Evolutionary conservation across 1,140 invertebrate species (phyloP).

Genomic region (silkworm (Bombyx mori)): DNA sequence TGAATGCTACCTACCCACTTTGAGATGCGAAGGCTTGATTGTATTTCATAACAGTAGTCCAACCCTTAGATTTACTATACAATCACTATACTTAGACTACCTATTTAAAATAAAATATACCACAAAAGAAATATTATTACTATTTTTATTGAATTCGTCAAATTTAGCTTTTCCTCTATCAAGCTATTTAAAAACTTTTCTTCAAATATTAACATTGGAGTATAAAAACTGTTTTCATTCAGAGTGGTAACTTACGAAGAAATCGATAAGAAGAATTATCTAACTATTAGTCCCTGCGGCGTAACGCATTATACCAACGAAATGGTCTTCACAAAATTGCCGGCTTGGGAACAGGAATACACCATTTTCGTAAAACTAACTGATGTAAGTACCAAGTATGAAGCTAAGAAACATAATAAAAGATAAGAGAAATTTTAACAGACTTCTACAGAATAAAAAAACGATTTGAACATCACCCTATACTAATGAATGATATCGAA

Average conservation of each 20-base stretch:
- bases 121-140: too few species aligned
- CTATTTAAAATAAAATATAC: too few species aligned
- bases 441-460: background rate
- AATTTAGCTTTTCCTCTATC: too few species aligned
- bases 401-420: background rate
- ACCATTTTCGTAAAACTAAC: slow-evolving; percentile 77
- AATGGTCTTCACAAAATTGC: slow-evolving; percentile 78
- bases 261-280: slow-evolving; percentile 75
- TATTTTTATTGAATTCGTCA: too few species aligned
- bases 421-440: background rate
- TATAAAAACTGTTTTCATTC: background rate
- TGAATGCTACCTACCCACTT: too few species aligned
- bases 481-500: too few species aligned
- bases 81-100: too few species aligned
- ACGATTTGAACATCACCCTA: background rate
- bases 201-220: too few species aligned
- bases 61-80: too few species aligned
- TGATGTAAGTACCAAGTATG: slow-evolving; percentile 53
- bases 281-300: slow-evolving; percentile 79
- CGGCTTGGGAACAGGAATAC: slow-evolving; percentile 81
- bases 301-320: slow-evolving; percentile 79
- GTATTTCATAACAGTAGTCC: too few species aligned
- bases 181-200: too few species aligned
- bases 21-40: too few species aligned
- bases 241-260: slow-evolving; percentile 77